Percentiles rank a stretch among this genome's conserved stretches.
phyloP scores from a whole-genome alignment of 1,140 invertebrate species.

The Batillaria attramentaria region DNA sequence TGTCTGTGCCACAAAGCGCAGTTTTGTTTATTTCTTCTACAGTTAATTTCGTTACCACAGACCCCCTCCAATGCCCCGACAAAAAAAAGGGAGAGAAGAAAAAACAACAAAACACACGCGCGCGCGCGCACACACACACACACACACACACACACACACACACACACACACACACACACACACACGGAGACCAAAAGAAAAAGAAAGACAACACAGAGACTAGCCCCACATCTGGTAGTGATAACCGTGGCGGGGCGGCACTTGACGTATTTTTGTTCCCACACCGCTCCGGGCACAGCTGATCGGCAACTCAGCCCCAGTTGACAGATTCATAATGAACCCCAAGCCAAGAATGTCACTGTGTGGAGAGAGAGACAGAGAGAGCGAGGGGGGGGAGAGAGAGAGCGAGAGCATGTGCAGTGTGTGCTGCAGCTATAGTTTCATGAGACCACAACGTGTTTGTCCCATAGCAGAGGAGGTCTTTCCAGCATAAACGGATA shows the following conservation, averaged over 20 bases:
- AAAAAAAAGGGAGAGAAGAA: not conserved
- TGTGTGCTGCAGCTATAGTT: too few relatives aligned
- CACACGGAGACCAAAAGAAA: not conserved
- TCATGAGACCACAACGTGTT: too few relatives aligned
- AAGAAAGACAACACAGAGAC: not conserved
- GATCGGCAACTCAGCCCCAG: not conserved
- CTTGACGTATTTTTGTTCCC: conserved; percentile 24
- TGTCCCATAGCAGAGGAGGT: not conserved
- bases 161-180: conserved; percentile 16
- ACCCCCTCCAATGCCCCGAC: not conserved
- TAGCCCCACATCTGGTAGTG: conserved; percentile 12
- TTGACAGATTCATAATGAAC: conserved; percentile 21
- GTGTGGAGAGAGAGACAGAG: not conserved
- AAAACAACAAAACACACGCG: not conserved
- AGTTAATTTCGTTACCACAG: not conserved
- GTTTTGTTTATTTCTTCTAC: not conserved
- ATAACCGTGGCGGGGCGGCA: not conserved
- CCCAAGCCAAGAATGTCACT: conserved; percentile 5
- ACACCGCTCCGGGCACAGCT: not conserved
- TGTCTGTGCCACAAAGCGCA: too few relatives aligned
- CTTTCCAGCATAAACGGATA: not conserved
- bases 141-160: conserved; percentile 11
- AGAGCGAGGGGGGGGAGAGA: not conserved
- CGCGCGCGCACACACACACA: conserved; percentile 7
- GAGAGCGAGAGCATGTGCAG: not conserved